Percentiles rank a stretch among this genome's conserved stretches.
Conservation (phyloP, 2,888 invertebrate genomes). For the Synanthedon formicaeformis region DNA sequence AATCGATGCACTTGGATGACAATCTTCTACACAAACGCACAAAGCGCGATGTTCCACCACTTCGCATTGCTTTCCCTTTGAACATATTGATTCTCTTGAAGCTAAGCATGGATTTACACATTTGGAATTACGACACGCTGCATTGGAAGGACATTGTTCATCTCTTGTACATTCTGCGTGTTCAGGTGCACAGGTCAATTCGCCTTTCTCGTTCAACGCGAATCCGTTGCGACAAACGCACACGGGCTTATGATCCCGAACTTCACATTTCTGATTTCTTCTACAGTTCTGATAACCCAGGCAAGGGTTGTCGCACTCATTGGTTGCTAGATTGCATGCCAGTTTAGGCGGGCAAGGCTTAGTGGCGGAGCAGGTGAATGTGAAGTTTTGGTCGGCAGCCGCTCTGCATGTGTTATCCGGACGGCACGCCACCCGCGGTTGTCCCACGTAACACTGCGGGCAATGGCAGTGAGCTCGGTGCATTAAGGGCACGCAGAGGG, state of each 20-base stretch:
- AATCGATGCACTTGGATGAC: slow-evolving; percentile 87
- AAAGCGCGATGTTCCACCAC: slow-evolving; percentile 88
- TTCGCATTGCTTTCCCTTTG: slow-evolving; percentile 87
- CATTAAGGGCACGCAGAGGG: slow-evolving; percentile 85
- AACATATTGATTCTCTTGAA: slow-evolving; percentile 75
- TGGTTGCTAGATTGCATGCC: slow-evolving; percentile 77
- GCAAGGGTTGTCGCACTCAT: slow-evolving; percentile 86
- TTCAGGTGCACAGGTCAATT: slow-evolving; percentile 87
- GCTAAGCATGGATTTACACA: slow-evolving; percentile 89
- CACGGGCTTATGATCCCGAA: slow-evolving; percentile 84
- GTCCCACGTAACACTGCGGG: slow-evolving; percentile 88
- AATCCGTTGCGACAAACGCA: slow-evolving; percentile 92
- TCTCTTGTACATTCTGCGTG: slow-evolving; percentile 82
- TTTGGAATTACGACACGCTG: slow-evolving; percentile 84
- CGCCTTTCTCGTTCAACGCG: slow-evolving; percentile 87
- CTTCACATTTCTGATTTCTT: slow-evolving; percentile 88
- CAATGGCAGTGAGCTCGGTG: slow-evolving; percentile 91
- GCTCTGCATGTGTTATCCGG: slow-evolving; percentile 83
- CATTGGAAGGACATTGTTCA: slow-evolving; percentile 87
- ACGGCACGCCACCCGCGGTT: slow-evolving; percentile 82
- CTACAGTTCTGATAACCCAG: slow-evolving; percentile 78
- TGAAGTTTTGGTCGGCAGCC: slow-evolving; percentile 70
- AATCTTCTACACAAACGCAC: slow-evolving; percentile 89
- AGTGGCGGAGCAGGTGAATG: slow-evolving; percentile 75
- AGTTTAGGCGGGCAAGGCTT: slow-evolving; percentile 80